Percentiles rank a stretch among this genome's conserved stretches.
These are phyloP conservation scores for Chaetops frenatus DNA, from an alignment of 2,113 vertebrate species.

Conservation along the genomic window DNA sequence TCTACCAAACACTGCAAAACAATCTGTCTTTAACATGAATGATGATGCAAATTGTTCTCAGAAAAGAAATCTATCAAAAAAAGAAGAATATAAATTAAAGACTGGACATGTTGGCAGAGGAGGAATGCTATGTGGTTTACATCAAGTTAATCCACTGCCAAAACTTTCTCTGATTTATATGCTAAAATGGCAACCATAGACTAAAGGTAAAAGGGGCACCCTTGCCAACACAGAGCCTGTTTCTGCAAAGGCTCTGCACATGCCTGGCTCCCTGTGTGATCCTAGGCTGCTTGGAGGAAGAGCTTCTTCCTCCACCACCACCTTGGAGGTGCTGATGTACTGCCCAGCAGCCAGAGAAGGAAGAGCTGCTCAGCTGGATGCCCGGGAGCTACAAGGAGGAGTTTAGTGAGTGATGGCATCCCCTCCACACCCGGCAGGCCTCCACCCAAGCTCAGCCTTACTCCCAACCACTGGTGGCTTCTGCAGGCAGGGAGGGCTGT, in stretches of 20 bases:
- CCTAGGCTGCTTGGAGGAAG: background rate
- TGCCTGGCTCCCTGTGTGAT: background rate
- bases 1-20: constrained; percentile 2
- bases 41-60: background rate
- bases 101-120: background rate
- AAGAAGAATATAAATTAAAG: background rate
- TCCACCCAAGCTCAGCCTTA: background rate
- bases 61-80: constrained; percentile 6
- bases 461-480: fast-evolving
- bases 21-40: constrained; percentile 24
- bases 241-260: background rate
- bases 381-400: fast-evolving
- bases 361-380: background rate
- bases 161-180: constrained; percentile 39
- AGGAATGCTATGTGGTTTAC: constrained; percentile 33
- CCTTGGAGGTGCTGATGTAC: fast-evolving
- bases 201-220: constrained; percentile 17
- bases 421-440: background rate
- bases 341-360: fast-evolving
- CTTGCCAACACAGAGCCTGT: background rate
- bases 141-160: constrained; percentile 48
- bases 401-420: background rate
- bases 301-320: background rate
- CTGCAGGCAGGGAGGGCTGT: background rate
- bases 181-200: background rate